Evolutionary conservation across 2,113 vertebrate species (phyloP).

Genomic region (Hypomesus transpacificus): DNA sequence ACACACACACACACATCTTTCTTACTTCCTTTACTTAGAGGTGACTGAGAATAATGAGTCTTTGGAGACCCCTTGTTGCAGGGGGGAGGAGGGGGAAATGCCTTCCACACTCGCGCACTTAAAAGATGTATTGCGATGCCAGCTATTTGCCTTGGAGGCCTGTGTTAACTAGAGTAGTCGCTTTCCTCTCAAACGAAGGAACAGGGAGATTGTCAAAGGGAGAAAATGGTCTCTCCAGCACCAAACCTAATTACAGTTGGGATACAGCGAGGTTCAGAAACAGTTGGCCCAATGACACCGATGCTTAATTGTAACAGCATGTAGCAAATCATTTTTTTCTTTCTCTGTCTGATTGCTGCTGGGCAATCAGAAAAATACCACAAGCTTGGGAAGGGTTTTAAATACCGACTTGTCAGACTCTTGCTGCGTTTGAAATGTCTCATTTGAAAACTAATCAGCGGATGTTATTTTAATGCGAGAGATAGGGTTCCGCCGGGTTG

Average conservation of each 20-base stretch:
- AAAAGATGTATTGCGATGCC: slow-evolving; percentile 59
- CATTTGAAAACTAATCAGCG: neutral
- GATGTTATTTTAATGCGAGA: slow-evolving; percentile 1
- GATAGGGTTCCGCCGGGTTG: slow-evolving; percentile 8
- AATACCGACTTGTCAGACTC: neutral
- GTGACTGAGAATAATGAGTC: slow-evolving; percentile 70
- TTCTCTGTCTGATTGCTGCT: slow-evolving; percentile 10
- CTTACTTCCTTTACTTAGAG: slow-evolving; percentile 50
- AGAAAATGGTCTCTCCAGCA: slow-evolving; percentile 36
- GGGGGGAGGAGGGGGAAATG: slow-evolving; percentile 40
- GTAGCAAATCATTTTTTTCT: slow-evolving; percentile 35
- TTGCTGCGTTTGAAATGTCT: neutral
- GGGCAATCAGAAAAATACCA: slow-evolving; percentile 31
- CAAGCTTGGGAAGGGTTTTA: neutral
- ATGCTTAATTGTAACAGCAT: slow-evolving; percentile 38
- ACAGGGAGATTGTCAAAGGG: slow-evolving; percentile 53
- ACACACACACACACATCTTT: slow-evolving; percentile 15
- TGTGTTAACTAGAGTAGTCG: slow-evolving; percentile 65
- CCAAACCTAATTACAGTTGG: slow-evolving; percentile 49
- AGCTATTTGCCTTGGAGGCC: slow-evolving; percentile 62
- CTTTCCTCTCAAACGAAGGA: slow-evolving; percentile 62
- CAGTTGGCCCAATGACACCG: slow-evolving; percentile 30
- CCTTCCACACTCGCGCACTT: slow-evolving; percentile 58
- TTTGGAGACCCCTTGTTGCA: slow-evolving; percentile 66
- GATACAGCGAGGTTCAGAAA: slow-evolving; percentile 39